Evolutionary conservation across 2,888 invertebrate genomes (phyloP).

Genomic region (Cephus spinipes): DNA sequence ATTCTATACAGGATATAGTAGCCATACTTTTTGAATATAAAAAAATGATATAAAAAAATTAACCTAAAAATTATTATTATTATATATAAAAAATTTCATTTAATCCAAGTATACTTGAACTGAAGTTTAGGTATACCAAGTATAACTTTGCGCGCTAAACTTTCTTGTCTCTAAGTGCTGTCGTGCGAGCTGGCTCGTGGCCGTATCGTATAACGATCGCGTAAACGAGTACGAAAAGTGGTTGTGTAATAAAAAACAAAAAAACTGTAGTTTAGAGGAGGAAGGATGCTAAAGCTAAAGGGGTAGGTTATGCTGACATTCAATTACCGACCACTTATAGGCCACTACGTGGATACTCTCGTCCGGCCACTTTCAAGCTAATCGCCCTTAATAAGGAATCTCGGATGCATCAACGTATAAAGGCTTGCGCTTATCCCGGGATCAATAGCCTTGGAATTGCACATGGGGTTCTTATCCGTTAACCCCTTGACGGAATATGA

Average conservation of each 20-base stretch:
- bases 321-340: constrained; percentile 41
- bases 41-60: not conserved
- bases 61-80: not conserved
- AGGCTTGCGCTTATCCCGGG: not conserved
- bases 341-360: constrained; percentile 34
- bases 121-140: not conserved
- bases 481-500: not conserved
- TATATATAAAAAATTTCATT: not conserved
- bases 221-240: not conserved
- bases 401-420: constrained; percentile 24
- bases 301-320: constrained; percentile 35
- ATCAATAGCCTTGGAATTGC: constrained; percentile 1
- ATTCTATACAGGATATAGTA: not conserved
- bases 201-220: not conserved
- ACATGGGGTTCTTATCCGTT: not conserved
- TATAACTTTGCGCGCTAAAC: not conserved
- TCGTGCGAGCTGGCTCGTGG: not conserved
- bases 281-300: not conserved
- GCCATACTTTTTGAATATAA: not conserved
- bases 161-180: not conserved
- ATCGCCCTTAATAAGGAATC: constrained; percentile 44
- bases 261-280: not conserved
- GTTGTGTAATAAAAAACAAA: not conserved
- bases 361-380: constrained; percentile 36
- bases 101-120: not conserved